These are phyloP conservation scores for Stenichneumon culpator DNA, from an alignment of 2,888 invertebrate genomes.

Conservation along the genomic window DNA sequence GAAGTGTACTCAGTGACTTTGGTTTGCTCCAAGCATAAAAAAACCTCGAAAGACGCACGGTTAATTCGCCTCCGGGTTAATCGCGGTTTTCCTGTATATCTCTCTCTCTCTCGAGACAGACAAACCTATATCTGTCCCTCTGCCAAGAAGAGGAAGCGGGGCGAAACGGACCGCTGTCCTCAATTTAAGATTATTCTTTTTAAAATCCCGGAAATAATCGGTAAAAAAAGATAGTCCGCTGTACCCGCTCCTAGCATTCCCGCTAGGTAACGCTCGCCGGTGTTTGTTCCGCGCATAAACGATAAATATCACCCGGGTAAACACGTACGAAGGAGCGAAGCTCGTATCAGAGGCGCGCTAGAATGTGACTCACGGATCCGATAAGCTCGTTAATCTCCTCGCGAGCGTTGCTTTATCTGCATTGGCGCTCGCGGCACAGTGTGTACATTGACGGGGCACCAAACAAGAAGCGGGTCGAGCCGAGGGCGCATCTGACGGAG, in stretches of 20 bases:
- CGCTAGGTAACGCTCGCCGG: conserved; percentile 24
- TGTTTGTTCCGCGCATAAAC: conserved; percentile 55
- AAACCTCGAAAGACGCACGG: too few relatives aligned
- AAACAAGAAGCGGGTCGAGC: neutral
- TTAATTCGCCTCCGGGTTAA: too few relatives aligned
- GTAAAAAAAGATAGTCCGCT: neutral
- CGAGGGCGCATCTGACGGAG: neutral
- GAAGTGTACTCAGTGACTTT: too few relatives aligned
- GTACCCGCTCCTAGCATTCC: conserved; percentile 9
- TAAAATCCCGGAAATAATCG: neutral
- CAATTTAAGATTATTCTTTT: neutral
- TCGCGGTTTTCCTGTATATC: too few relatives aligned
- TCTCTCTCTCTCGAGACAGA: neutral
- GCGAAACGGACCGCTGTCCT: too few relatives aligned
- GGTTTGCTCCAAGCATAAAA: too few relatives aligned
- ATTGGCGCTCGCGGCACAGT: conserved; percentile 33
- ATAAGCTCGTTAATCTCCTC: conserved; percentile 63
- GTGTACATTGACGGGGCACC: conserved; percentile 5
- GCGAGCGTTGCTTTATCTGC: conserved; percentile 59
- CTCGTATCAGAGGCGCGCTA: conserved; percentile 45
- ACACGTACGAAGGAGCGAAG: conserved; percentile 13
- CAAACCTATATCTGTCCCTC: neutral
- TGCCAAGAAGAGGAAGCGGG: too few relatives aligned
- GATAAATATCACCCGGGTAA: conserved; percentile 21
- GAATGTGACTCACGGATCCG: conserved; percentile 63